Base-by-base conservation (phyloP, 1,140 invertebrate genomes). In the Drosophila pruinosa region DNA sequence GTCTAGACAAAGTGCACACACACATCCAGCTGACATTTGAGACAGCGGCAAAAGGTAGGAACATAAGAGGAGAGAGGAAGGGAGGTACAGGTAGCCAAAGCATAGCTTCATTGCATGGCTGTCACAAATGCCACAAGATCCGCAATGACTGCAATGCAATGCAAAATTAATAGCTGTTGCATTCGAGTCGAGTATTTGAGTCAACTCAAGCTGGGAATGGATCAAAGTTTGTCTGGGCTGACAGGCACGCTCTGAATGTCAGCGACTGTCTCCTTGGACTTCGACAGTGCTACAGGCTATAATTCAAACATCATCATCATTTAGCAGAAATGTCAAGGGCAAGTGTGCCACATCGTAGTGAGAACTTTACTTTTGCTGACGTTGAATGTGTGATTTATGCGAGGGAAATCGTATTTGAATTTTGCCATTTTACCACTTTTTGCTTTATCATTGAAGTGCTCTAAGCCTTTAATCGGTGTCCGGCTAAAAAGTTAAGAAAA, bases 41-140 rank as follows among this genome's bases (percentile, higher is more conserved):
- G 62, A 73, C 58, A 53, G 39, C 56, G 62, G 73, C 58, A 68
- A 76, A 59, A 65, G 64, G 59, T 56, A 54, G 52, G 15, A 52
- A 45, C 58, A 39, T 31, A 12, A n/a, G 19, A 22, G 47, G 7
- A 26, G n/a, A 4, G 5, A 5, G 28, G 53, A 21, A 26, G 56
- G n/a, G 28, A 31, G 8, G 43, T 7, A 43, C 61, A 43, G 63
- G 63, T 64, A 38, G 61, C 26, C 4, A 8, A 28, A 17, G 19
- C 72, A 70, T 69, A 77, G 69, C 75, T 77, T 58, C 53, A 73
- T 73, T 70, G 70, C 76, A 70, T 43, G 58, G 63, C 75, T 74
- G 76, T 79, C 77, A 63, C 43, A 81, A 81, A 82, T 82, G 78
- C 78, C 78, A 81, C 78, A 82, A 82, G 81, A 82, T 82, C 78